Percentiles rank a stretch among this genome's conserved stretches.
Evolutionary conservation across 2,797 vertebrate species (phyloP).

Genomic region (Bovichtus variegatus): DNA sequence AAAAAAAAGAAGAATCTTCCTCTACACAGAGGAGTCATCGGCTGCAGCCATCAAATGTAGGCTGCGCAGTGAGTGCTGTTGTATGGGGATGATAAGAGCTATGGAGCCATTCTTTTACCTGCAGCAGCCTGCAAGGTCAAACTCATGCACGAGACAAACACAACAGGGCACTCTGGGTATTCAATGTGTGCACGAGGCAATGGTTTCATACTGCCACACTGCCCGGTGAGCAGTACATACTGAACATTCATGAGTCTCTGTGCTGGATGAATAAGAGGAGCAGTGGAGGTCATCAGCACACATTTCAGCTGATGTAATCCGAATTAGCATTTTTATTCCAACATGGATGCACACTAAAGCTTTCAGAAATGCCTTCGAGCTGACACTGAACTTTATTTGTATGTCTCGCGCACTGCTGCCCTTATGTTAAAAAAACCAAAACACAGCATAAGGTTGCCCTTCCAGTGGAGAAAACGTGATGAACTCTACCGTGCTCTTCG

Average conservation of each 20-base stretch:
- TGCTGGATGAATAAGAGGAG: not conserved
- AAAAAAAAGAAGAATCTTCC: not conserved
- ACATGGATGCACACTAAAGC: not conserved
- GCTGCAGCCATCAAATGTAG: conserved; percentile 16
- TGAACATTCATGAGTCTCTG: not conserved
- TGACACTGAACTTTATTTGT: not conserved
- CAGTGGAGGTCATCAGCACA: not conserved
- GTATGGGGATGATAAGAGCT: not conserved
- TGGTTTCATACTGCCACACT: not conserved
- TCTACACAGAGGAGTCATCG: conserved; percentile 37
- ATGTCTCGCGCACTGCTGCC: not conserved
- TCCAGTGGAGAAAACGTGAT: not conserved
- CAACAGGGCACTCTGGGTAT: not conserved
- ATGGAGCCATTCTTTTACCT: conserved; percentile 19
- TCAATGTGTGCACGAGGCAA: conserved; percentile 10
- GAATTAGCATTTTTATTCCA: not conserved
- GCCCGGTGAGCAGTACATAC: not conserved
- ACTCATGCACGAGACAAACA: not conserved
- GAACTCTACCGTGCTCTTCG: too few relatives aligned
- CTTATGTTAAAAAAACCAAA: not conserved
- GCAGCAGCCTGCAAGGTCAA: conserved; percentile 58
- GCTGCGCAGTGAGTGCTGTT: not conserved
- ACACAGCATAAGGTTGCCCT: too few relatives aligned
- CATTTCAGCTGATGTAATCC: not conserved
- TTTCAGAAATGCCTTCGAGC: not conserved